Base-by-base conservation (phyloP, 2,797 vertebrate species). In the Sarcophilus harrisii region DNA sequence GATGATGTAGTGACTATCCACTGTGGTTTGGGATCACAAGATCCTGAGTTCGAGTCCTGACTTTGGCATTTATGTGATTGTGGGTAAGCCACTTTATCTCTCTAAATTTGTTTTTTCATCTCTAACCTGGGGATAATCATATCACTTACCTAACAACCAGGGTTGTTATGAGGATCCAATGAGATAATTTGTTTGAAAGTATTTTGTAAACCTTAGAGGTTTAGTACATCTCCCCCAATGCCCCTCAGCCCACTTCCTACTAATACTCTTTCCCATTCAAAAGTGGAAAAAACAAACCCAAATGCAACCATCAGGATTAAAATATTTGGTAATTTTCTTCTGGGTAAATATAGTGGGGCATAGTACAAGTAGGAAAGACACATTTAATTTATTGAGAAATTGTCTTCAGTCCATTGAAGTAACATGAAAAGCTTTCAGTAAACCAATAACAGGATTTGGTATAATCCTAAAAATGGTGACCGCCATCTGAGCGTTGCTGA, bases 201-300 rank as follows among this genome's bases (percentile, higher is more conserved):
- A 24, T 9, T 45, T 45, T 27, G 38, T 49, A 87, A 45, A 87
- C 73, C 38, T 45, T 12, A 45, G 21, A 49, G 21, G 2, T 12
- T 87, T 87, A 45, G 9, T 45, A 38, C 4, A 14, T 87, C 73
- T 45, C n/a, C 66, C 38, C 54, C 8, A 55, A 10, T 18, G 1
- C 18, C 2, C 3, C 38, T 27, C 21, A 24, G 2, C 73, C 24
- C 3, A 2, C 6, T 6, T 81, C 38, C 38, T 24, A 81, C 21
- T 45, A 27, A n/a, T 45, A 24, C 2, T 62, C 29, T 90, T 54
- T 90, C 38, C n/a, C 91, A 57, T 59, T 32, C 18, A 11, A 90
- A 93, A 94, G 27, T 87, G 60, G 58, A 93, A 91, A 91, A 93
- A 96, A 55, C 24, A 95, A 95, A 92, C 55, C 38, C 89, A 0